A percentile compares a stretch with the other conserved stretches of the same genome.
Conservation (phyloP, 2,888 invertebrate species). For the Conistra vaccinii region DNA sequence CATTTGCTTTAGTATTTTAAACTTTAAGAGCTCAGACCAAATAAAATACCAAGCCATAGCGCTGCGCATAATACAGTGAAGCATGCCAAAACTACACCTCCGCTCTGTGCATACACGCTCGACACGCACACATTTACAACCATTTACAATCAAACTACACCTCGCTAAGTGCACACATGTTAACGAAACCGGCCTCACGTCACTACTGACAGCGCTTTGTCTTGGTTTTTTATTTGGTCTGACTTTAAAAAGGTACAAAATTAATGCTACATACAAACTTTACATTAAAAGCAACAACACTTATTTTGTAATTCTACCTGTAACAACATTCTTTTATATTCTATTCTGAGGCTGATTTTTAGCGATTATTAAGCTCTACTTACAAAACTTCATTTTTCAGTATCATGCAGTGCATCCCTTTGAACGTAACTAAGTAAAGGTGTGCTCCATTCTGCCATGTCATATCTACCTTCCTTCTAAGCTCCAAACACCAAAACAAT, state of each 20-base stretch:
- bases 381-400: no score
- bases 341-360: no score
- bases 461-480: conserved; percentile 37
- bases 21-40: background rate
- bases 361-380: background rate
- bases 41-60: no score
- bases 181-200: no score
- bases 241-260: background rate
- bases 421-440: background rate
- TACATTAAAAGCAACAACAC: background rate
- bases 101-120: no score
- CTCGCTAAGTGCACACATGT: no score
- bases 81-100: no score
- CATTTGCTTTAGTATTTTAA: background rate
- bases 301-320: background rate
- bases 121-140: no score
- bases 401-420: background rate
- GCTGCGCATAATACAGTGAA: no score
- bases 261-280: background rate
- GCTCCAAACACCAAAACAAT: conserved; percentile 42
- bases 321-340: background rate
- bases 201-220: no score
- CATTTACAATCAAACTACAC: no score
- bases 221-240: no score
- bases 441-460: background rate